Percentiles rank a stretch among this genome's conserved stretches.
Conservation (phyloP, 2,888 invertebrate genomes). For the Xestia sexstrigata region DNA sequence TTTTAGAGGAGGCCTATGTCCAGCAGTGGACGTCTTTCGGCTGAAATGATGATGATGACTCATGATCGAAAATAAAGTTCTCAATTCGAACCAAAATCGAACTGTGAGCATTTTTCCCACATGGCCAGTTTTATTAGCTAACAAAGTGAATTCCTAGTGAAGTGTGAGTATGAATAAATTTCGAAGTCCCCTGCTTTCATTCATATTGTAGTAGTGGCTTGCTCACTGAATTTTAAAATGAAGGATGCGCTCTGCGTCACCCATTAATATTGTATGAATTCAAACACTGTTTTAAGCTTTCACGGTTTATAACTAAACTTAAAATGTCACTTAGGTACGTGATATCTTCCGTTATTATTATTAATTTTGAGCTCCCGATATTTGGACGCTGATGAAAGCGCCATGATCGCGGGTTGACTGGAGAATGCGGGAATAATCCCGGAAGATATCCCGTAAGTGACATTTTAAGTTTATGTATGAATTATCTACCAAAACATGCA, state of each 20-base stretch:
- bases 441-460: too few species aligned
- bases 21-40: too few species aligned
- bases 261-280: conserved; percentile 50
- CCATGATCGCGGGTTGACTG: too few species aligned
- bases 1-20: too few species aligned
- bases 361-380: too few species aligned
- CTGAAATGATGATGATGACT: too few species aligned
- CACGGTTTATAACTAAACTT: too few species aligned
- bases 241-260: conserved; percentile 35
- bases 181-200: conserved; percentile 56
- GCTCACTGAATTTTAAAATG: conserved; percentile 61
- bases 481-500: conserved; percentile 36
- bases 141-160: conserved; percentile 1
- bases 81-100: conserved; percentile 2
- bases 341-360: too few species aligned
- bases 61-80: not conserved
- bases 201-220: conserved; percentile 58
- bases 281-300: too few species aligned
- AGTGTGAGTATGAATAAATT: conserved; percentile 52
- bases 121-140: conserved; percentile 18
- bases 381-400: too few species aligned
- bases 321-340: too few species aligned
- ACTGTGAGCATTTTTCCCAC: not conserved
- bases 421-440: too few species aligned
- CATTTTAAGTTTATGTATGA: not conserved